Percentiles rank a stretch among this genome's conserved stretches.
phyloP scores from a whole-genome alignment of 2,888 invertebrate species.

The Achlya flavicornis region DNA sequence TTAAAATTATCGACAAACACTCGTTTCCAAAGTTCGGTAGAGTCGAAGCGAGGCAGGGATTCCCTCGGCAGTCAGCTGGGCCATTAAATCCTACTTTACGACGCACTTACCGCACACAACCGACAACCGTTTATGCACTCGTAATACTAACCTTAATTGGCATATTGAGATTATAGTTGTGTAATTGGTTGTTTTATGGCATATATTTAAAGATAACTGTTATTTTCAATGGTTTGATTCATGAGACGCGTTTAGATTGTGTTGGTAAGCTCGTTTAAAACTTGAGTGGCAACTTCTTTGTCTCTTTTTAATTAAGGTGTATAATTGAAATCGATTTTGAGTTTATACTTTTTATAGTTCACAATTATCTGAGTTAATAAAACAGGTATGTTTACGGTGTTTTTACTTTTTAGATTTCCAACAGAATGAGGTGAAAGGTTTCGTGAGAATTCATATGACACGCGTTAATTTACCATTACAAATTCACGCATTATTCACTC shows the following conservation, averaged over 20 bases:
- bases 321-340: neutral
- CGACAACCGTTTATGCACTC: conserved; percentile 66
- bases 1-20: conserved; percentile 1
- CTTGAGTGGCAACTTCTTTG: neutral
- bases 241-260: conserved; percentile 14
- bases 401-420: neutral
- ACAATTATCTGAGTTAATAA: neutral
- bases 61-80: conserved; percentile 62
- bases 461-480: neutral
- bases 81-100: conserved; percentile 77
- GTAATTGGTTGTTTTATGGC: conserved; percentile 65
- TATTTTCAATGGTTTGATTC: conserved; percentile 47
- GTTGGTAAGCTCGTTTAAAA: neutral
- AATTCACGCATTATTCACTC: conserved; percentile 2
- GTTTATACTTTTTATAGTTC: neutral
- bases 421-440: neutral
- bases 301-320: neutral
- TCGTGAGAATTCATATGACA: conserved; percentile 1
- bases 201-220: conserved; percentile 49
- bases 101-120: conserved; percentile 57
- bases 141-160: conserved; percentile 77
- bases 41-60: conserved; percentile 46
- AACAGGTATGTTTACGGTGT: neutral
- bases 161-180: conserved; percentile 73
- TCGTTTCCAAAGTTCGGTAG: conserved; percentile 24